Evolutionary conservation across 2,888 invertebrate species (phyloP).

Genomic region (Xestobium rufovillosum): DNA sequence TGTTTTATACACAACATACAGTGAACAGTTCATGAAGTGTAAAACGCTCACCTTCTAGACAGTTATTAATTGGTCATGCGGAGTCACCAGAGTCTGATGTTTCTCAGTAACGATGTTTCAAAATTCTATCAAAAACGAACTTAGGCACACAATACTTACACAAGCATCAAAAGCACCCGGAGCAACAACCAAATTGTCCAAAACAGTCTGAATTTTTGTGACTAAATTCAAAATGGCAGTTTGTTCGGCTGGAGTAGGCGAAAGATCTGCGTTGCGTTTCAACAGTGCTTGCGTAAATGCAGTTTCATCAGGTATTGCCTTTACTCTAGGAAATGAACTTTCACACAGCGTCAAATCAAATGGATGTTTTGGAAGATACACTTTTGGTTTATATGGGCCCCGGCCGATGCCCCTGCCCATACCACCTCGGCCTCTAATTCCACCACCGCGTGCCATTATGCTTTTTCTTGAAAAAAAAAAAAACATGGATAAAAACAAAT

Average conservation of each 20-base stretch:
- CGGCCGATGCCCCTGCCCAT: slow-evolving; percentile 63
- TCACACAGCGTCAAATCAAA: slow-evolving; percentile 86
- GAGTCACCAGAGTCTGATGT: too few species aligned
- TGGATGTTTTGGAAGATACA: slow-evolving; percentile 67
- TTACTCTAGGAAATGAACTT: slow-evolving; percentile 79
- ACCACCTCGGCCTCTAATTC: slow-evolving; percentile 53
- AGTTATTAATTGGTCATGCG: too few species aligned
- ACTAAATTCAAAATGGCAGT: slow-evolving; percentile 88
- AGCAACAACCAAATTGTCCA: slow-evolving; percentile 90
- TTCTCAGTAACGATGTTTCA: too few species aligned
- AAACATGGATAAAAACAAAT: neutral
- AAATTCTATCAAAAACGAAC: too few species aligned
- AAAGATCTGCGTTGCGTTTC: slow-evolving; percentile 86
- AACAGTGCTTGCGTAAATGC: slow-evolving; percentile 82
- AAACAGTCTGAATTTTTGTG: slow-evolving; percentile 87
- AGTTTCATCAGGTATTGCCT: slow-evolving; percentile 75
- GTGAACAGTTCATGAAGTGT: too few species aligned
- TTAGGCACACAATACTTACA: too few species aligned
- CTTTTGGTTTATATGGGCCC: slow-evolving; percentile 56
- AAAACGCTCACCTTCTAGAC: too few species aligned
- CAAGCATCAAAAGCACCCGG: slow-evolving; percentile 93
- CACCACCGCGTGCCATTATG: slow-evolving; percentile 68
- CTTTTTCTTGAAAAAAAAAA: neutral
- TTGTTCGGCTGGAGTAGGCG: slow-evolving; percentile 85
- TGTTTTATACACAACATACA: too few species aligned